Conservation (phyloP, 2,797 vertebrate genomes). For the Pangasius djambal region DNA sequence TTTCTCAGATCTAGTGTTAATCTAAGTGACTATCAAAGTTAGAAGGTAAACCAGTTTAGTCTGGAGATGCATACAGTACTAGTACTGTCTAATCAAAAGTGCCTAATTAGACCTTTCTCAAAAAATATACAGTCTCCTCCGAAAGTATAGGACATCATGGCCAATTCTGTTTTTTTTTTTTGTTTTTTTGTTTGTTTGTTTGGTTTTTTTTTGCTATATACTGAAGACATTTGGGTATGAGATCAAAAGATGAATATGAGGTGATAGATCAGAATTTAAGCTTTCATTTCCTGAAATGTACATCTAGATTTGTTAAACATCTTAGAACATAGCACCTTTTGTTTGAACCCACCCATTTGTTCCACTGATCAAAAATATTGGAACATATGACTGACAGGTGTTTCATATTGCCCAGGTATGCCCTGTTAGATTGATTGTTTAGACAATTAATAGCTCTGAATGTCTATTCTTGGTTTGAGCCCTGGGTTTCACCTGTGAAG, state of each 20-base stretch:
- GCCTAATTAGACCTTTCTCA: not conserved
- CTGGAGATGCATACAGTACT: not conserved
- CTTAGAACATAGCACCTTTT: not conserved
- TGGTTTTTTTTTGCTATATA: not conserved
- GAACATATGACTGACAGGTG: not conserved
- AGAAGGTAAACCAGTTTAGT: not conserved
- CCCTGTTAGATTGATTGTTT: not conserved
- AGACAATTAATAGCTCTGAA: not conserved
- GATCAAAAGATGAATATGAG: not conserved
- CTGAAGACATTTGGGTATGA: not conserved
- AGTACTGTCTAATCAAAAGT: not conserved
- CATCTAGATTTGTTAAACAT: not conserved
- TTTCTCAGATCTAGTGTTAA: not conserved
- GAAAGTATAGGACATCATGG: not conserved
- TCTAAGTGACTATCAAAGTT: not conserved
- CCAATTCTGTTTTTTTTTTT: not conserved
- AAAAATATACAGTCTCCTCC: not conserved
- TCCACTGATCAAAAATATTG: not conserved
- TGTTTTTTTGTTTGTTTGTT: not conserved
- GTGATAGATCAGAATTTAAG: not conserved
- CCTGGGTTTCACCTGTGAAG: not conserved
- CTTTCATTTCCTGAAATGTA: no score
- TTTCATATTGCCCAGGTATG: not conserved
- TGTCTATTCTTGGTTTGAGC: not conserved
- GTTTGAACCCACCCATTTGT: not conserved